A percentile compares a stretch with the other conserved stretches of the same genome.
These are phyloP conservation scores for Zaprionus nigranus DNA, from an alignment of 1,140 invertebrate genomes.

Conservation along the genomic window DNA sequence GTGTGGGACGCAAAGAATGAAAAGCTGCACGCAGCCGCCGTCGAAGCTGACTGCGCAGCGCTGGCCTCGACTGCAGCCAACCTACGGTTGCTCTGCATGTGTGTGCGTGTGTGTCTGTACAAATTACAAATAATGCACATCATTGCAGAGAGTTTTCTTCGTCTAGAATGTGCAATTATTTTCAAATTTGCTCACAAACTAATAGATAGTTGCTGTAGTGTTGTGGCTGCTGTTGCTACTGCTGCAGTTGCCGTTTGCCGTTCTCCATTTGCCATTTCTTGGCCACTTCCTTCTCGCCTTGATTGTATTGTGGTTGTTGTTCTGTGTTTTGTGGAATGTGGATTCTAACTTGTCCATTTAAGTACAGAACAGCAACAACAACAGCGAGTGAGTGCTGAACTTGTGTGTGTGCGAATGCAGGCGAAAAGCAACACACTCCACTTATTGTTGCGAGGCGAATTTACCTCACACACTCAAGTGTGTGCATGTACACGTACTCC, in stretches of 20 bases:
- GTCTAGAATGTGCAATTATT: slow-evolving; percentile 69
- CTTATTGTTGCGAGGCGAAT: slow-evolving; percentile 47
- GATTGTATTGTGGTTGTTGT: slow-evolving; percentile 40
- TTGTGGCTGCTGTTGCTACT: slow-evolving; percentile 29
- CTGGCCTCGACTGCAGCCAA: slow-evolving; percentile 5
- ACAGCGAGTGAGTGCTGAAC: slow-evolving; percentile 6
- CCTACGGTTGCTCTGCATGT: slow-evolving; percentile 2
- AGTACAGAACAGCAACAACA: slow-evolving; percentile 51
- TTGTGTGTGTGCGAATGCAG: slow-evolving; percentile 22
- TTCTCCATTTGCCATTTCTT: slow-evolving; percentile 44
- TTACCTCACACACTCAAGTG: slow-evolving; percentile 35
- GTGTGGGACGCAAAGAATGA: slow-evolving; percentile 35
- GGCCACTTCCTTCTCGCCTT: slow-evolving; percentile 60
- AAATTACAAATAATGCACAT: slow-evolving; percentile 64
- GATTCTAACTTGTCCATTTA: slow-evolving; percentile 80
- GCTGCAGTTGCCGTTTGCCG: slow-evolving; percentile 27
- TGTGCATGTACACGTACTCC: neutral
- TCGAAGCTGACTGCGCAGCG: slow-evolving; percentile 9
- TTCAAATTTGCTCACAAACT: slow-evolving; percentile 76
- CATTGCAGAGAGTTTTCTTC: slow-evolving; percentile 48
- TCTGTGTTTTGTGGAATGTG: slow-evolving; percentile 67
- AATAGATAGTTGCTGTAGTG: slow-evolving; percentile 63
- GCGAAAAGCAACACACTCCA: slow-evolving; percentile 35
- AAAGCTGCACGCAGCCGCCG: slow-evolving; percentile 42
- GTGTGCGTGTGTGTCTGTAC: slow-evolving; percentile 11